These are phyloP conservation scores for Progne subis DNA, from an alignment of 2,113 vertebrate species.

Conservation along the genomic window DNA sequence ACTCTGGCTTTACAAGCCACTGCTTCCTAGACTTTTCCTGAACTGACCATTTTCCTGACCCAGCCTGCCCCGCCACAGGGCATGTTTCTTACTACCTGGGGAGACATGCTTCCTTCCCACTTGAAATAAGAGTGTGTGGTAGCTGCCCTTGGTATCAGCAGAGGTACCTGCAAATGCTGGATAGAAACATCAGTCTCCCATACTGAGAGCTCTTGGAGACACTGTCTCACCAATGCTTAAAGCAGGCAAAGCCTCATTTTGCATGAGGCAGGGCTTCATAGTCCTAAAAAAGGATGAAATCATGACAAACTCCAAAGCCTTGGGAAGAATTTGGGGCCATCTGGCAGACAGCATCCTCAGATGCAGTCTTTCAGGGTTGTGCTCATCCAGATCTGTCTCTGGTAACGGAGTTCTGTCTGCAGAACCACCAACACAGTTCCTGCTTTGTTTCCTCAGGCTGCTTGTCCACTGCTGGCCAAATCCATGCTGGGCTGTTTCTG, in stretches of 20 bases:
- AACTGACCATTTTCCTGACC: not conserved
- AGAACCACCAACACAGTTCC: constrained; percentile 17
- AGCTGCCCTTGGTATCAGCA: not conserved
- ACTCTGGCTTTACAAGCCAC: not conserved
- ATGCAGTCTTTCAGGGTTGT: not conserved
- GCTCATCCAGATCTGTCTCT: constrained; percentile 22
- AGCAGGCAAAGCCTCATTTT: not conserved
- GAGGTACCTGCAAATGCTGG: not conserved
- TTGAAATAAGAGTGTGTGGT: not conserved
- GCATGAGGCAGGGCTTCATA: not conserved
- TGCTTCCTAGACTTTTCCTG: not conserved
- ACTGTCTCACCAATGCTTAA: not conserved
- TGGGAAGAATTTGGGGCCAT: not conserved
- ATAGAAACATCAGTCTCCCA: not conserved
- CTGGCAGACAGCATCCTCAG: constrained; percentile 29
- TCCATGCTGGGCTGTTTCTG: not conserved
- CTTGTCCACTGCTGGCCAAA: not conserved
- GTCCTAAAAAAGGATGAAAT: constrained; percentile 1
- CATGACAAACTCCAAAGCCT: not conserved
- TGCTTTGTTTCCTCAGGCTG: not conserved
- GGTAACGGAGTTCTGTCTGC: not conserved
- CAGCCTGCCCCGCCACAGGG: not conserved
- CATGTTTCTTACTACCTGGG: not conserved
- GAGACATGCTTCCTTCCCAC: not conserved
- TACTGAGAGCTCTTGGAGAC: not conserved